A percentile compares a stretch with the other conserved stretches of the same genome.
These are phyloP conservation scores for Forbesichthys papilliferus DNA, from an alignment of 2,113 vertebrate species.

Conservation along the genomic window DNA sequence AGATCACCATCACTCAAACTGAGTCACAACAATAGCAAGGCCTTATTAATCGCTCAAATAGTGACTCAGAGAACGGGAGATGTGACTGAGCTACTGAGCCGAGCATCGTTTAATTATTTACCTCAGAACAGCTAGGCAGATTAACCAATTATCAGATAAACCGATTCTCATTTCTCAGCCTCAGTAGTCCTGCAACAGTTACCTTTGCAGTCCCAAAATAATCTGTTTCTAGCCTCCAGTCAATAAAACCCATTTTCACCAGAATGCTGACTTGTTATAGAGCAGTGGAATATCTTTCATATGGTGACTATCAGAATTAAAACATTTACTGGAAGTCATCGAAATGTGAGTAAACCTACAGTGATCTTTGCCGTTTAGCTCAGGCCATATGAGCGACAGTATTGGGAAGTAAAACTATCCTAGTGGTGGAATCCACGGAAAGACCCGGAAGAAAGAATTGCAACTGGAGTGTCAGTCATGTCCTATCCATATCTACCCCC, in stretches of 20 bases:
- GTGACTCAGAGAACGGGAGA: conserved; percentile 18
- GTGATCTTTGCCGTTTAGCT: not conserved
- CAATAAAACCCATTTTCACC: conserved; percentile 2
- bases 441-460: not conserved
- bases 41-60: not conserved
- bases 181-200: conserved; percentile 22
- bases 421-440: not conserved
- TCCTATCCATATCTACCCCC: conserved; percentile 3
- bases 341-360: not conserved
- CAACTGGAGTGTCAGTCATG: conserved; percentile 5
- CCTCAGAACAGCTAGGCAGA: conserved; percentile 9
- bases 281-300: not conserved
- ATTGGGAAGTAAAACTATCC: not conserved
- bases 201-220: conserved; percentile 13
- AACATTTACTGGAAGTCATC: not conserved
- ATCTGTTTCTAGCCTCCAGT: conserved; percentile 11
- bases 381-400: not conserved
- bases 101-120: not conserved
- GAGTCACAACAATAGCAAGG: not conserved
- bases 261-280: not conserved
- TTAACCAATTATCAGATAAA: conserved; percentile 12
- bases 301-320: not conserved
- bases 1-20: conserved; percentile 1
- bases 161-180: conserved; percentile 21
- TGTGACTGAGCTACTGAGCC: not conserved